These are phyloP conservation scores for Bombus sylvicola DNA, from an alignment of 1,140 invertebrate genomes.

Conservation along the genomic window DNA sequence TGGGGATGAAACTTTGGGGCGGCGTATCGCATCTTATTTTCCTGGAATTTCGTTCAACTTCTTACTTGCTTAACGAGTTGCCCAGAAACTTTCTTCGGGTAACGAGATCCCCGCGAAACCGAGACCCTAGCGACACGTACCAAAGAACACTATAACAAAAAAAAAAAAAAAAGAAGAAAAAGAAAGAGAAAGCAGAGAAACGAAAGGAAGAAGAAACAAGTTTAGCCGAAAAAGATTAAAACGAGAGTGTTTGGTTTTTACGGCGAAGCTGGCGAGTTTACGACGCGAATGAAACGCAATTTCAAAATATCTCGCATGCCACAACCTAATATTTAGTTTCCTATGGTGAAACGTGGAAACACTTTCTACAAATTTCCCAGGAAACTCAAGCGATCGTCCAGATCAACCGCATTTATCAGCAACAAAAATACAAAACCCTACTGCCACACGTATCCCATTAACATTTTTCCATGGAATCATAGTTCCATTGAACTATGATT, in stretches of 20 bases:
- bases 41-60: conserved; percentile 29
- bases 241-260: background rate
- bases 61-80: conserved; percentile 26
- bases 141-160: background rate
- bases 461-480: background rate
- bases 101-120: conserved; percentile 27
- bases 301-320: no score
- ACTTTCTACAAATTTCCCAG: no score
- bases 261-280: background rate
- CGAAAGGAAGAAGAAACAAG: background rate
- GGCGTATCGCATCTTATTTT: conserved; percentile 39
- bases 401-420: no score
- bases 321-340: no score
- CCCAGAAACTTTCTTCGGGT: background rate
- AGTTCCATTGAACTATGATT: background rate
- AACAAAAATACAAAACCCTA: background rate
- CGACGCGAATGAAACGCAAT: no score
- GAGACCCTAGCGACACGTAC: background rate
- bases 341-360: no score
- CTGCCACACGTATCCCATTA: background rate
- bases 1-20: conserved; percentile 5
- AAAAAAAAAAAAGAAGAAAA: background rate
- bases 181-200: no score
- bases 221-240: background rate
- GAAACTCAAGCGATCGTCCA: no score